A percentile compares a stretch with the other conserved stretches of the same genome.
Evolutionary conservation across 1,140 invertebrate species (phyloP).

Genomic region (Mactra quadrangularis): DNA sequence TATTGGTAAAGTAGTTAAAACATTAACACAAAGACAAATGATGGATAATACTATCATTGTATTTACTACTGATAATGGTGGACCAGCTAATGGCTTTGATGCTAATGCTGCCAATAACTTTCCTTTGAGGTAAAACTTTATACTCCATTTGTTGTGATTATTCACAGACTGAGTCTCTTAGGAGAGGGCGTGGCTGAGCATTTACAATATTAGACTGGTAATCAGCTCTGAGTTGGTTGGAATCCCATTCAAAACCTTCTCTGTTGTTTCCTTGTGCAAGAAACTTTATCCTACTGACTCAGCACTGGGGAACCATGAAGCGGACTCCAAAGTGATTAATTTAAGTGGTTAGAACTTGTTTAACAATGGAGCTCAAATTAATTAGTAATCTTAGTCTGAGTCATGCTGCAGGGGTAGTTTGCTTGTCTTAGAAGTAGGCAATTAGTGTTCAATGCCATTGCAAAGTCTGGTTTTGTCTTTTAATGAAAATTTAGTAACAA

Average conservation of each 20-base stretch:
- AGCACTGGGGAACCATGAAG: too few relatives aligned
- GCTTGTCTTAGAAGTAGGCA: background rate
- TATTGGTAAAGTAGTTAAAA: conserved; percentile 90
- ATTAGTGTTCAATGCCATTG: background rate
- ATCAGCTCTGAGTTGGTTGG: too few relatives aligned
- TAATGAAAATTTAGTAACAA: background rate
- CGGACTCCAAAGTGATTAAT: too few relatives aligned
- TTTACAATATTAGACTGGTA: too few relatives aligned
- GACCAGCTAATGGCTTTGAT: conserved; percentile 90
- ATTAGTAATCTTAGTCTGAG: background rate
- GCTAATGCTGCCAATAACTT: conserved; percentile 95
- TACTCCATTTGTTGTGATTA: background rate
- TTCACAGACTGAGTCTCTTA: background rate
- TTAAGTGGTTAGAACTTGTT: too few relatives aligned
- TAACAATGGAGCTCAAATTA: too few relatives aligned
- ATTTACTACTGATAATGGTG: conserved; percentile 82
- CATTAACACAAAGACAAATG: conserved; percentile 86
- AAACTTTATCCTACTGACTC: too few relatives aligned
- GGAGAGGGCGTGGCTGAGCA: background rate
- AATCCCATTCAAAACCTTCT: too few relatives aligned
- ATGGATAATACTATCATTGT: conserved; percentile 79
- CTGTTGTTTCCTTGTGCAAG: too few relatives aligned
- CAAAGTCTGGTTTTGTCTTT: background rate
- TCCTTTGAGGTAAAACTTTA: conserved; percentile 87
- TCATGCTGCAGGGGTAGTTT: background rate